Evolutionary conservation across 2,113 vertebrate genomes (phyloP).

Genomic region (Bubo blakistoni): DNA sequence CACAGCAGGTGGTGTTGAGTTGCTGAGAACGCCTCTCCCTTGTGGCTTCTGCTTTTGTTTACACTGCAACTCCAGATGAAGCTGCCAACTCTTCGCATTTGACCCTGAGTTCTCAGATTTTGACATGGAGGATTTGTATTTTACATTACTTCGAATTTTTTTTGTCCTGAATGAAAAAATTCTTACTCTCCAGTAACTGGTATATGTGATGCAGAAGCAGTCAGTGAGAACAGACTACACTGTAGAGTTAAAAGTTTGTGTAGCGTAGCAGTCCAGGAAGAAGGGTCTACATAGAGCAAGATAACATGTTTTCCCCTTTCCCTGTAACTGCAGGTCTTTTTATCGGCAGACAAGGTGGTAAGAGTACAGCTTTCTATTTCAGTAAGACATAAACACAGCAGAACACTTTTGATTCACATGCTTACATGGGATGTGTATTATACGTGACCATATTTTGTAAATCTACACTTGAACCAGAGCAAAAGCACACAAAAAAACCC

Average conservation of each 20-base stretch:
- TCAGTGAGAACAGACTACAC: background rate
- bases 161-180: background rate
- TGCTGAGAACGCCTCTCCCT: background rate
- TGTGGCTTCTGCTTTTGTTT: background rate
- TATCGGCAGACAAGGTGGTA: background rate
- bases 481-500: background rate
- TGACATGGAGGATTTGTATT: background rate
- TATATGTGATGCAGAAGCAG: background rate
- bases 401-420: background rate
- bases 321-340: fast-evolving
- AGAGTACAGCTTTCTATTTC: background rate
- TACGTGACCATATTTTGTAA: background rate
- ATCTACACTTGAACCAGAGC: background rate
- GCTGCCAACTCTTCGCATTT: background rate
- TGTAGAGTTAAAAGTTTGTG: background rate
- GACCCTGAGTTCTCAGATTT: background rate
- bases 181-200: background rate
- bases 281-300: background rate
- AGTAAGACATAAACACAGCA: background rate
- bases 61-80: background rate
- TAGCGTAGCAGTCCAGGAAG: background rate
- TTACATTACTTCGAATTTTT: background rate
- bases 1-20: background rate
- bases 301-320: background rate
- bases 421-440: background rate